Evolutionary conservation across 2,113 vertebrate species (phyloP).

Genomic region (Theropithecus gelada): DNA sequence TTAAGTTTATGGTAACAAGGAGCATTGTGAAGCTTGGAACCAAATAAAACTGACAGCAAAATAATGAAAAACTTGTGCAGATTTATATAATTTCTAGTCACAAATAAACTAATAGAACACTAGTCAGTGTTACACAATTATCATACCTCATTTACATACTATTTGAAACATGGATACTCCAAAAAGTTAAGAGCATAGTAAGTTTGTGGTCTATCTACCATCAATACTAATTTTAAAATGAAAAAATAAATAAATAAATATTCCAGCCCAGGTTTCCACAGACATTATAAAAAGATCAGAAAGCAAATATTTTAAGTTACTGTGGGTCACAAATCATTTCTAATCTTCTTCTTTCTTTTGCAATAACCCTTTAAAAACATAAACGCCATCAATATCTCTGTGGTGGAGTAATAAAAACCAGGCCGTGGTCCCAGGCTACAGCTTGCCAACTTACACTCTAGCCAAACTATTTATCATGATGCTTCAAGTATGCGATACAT

Average conservation of each 20-base stretch:
- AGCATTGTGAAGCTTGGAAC: slow-evolving; percentile 17
- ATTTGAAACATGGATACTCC: neutral
- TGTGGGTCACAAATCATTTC: neutral
- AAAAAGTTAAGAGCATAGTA: neutral
- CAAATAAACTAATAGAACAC: neutral
- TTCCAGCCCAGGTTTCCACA: neutral
- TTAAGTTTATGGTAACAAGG: neutral
- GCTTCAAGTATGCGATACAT: neutral
- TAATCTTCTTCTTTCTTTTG: neutral
- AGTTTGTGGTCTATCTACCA: neutral
- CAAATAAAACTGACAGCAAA: slow-evolving; percentile 18
- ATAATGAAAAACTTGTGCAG: neutral
- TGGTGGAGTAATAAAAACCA: neutral
- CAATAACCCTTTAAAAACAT: slow-evolving; percentile 2
- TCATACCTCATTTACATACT: neutral
- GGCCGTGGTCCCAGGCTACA: neutral
- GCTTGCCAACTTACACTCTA: neutral
- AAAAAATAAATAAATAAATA: neutral
- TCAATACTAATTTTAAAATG: neutral
- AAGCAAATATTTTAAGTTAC: neutral
- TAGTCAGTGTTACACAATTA: neutral
- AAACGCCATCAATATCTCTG: neutral
- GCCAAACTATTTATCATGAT: neutral
- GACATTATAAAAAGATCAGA: neutral
- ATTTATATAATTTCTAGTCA: neutral